Conservation (phyloP, 2,797 vertebrate species). For the Gambusia yucatana region DNA sequence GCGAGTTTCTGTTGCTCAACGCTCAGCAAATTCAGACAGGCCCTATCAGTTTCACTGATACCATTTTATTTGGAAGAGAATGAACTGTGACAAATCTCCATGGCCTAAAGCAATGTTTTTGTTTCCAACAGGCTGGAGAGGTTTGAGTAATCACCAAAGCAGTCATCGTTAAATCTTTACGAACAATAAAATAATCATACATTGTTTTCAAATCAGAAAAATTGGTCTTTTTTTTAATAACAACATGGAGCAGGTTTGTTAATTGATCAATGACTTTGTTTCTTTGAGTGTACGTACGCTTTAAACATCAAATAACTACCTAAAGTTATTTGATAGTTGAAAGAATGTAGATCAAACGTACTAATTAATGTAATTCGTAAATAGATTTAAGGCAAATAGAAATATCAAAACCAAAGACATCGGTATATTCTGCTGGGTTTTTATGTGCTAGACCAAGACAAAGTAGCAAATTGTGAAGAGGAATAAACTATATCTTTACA, state of each 20-base stretch:
- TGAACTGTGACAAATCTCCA: neutral
- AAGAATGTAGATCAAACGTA: too few species aligned
- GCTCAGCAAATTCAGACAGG: slow-evolving; percentile 5
- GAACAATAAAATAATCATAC: neutral
- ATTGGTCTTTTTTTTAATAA: neutral
- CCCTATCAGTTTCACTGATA: slow-evolving; percentile 1
- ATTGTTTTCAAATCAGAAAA: neutral
- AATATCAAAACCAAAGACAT: neutral
- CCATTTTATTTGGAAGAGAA: neutral
- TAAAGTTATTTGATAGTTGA: neutral
- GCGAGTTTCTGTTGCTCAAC: slow-evolving; percentile 7
- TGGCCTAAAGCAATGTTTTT: neutral
- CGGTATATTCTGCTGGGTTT: neutral
- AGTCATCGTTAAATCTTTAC: neutral
- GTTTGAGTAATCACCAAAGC: neutral
- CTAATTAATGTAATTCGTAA: too few species aligned
- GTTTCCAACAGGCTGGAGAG: neutral
- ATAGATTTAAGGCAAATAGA: neutral
- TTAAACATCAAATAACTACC: neutral
- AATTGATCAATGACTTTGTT: neutral
- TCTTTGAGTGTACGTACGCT: neutral
- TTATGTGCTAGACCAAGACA: neutral
- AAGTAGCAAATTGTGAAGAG: neutral
- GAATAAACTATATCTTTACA: neutral
- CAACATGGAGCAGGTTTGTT: neutral